Conservation (phyloP, 2,113 vertebrate genomes). For the Cyprinodon variegatus region DNA sequence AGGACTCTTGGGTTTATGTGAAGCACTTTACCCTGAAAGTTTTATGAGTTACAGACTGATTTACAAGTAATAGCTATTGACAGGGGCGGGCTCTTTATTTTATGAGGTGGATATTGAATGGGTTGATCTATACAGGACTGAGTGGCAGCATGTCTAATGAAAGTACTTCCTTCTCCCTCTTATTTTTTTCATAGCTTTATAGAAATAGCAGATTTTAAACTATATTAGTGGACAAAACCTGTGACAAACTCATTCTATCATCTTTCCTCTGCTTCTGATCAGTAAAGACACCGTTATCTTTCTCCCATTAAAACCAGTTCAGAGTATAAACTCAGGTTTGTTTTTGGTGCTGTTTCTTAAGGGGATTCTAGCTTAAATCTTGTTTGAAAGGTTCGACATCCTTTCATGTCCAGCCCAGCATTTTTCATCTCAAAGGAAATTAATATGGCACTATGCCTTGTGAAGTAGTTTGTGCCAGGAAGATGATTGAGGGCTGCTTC, state of each 20-base stretch:
- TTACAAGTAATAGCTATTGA: conserved; percentile 59
- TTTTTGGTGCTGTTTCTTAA: not conserved
- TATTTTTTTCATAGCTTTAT: not conserved
- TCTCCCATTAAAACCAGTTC: conserved; percentile 3
- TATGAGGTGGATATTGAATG: conserved; percentile 55
- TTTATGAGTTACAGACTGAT: conserved; percentile 41
- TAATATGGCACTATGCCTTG: conserved; percentile 22
- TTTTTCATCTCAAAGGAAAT: conserved; percentile 38
- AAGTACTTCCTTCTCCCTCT: conserved; percentile 7
- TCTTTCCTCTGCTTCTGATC: not conserved
- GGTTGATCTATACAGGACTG: conserved; percentile 19
- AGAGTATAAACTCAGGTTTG: not conserved
- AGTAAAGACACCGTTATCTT: conserved; percentile 1
- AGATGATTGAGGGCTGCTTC: conserved; percentile 34
- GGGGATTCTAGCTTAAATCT: not conserved
- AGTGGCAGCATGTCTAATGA: conserved; percentile 25
- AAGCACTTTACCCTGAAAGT: conserved; percentile 37
- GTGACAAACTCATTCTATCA: not conserved
- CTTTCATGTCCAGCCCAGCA: conserved; percentile 21
- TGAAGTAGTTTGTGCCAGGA: conserved; percentile 33
- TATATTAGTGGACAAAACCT: conserved; percentile 1
- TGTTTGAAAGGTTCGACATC: conserved; percentile 33
- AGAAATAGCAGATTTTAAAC: conserved; percentile 6
- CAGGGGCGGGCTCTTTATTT: conserved; percentile 37
- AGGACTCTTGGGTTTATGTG: conserved; percentile 3